Conservation (phyloP, 2,113 vertebrate genomes). For the Lepidiolamprologus cunningtoni region DNA sequence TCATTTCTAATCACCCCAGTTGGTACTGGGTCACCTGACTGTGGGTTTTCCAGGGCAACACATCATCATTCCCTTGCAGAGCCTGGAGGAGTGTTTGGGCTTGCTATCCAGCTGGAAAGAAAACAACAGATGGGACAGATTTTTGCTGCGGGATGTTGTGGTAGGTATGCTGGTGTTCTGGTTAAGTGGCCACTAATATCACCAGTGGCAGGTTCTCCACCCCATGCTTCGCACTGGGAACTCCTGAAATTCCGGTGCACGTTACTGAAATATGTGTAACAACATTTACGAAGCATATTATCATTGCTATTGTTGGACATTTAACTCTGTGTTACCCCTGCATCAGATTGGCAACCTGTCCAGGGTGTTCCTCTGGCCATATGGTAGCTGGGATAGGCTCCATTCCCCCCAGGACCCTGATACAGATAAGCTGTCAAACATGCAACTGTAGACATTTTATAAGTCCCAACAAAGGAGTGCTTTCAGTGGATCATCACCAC, state of each 20-base stretch:
- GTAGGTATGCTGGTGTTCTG: background rate
- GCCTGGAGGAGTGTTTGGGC: background rate
- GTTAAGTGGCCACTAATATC: background rate
- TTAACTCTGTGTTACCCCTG: background rate
- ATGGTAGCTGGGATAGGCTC: background rate
- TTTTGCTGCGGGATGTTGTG: background rate
- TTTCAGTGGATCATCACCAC: background rate
- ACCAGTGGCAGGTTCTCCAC: background rate
- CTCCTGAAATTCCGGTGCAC: background rate
- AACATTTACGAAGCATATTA: background rate
- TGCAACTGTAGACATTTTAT: background rate
- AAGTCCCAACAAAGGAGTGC: background rate
- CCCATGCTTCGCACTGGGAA: background rate
- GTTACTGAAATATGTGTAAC: background rate
- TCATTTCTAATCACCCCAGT: background rate
- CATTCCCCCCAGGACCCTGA: background rate
- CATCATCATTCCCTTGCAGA: background rate
- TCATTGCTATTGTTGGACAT: background rate
- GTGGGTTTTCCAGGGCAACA: background rate
- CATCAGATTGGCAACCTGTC: background rate
- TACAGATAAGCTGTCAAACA: background rate
- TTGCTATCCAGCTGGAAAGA: background rate
- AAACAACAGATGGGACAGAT: background rate
- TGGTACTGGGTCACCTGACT: background rate
- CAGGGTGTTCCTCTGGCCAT: background rate